Base-by-base conservation (phyloP, 1,140 invertebrate genomes). In the Akabosia matsudoensis region DNA sequence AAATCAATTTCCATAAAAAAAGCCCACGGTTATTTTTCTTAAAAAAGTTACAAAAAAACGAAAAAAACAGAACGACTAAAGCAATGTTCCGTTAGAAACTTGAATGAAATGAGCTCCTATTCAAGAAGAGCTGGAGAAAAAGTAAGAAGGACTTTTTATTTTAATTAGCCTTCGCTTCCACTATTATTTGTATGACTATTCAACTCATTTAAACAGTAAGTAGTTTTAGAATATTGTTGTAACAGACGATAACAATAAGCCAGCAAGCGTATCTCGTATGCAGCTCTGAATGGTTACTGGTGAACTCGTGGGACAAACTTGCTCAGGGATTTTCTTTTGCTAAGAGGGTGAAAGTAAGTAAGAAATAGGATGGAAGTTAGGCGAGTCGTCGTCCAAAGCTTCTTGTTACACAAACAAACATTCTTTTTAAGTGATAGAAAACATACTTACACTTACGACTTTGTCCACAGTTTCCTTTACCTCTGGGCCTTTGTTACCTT, bases 381-480 rank as follows among this genome's bases (percentile, higher is more conserved):
- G n/a, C n/a, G n/a, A n/a, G n/a, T n/a, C n/a, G n/a, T n/a, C n/a
- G n/a, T n/a, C n/a, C n/a, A n/a, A n/a, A n/a, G n/a, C n/a, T n/a
- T n/a, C n/a, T n/a, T n/a, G n/a, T n/a, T n/a, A n/a, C n/a, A n/a
- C n/a, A n/a, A n/a, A n/a, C n/a, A n/a, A n/a, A n/a, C n/a, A n/a
- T n/a, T n/a, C n/a, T n/a, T n/a, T n/a, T n/a, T n/a, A 67, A 67
- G 61, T 30, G 54, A 61, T 67, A 30, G 24, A 7, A 31, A 67
- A 67, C 61, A 28, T 67, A 67, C 61, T 67, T 67, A 67, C 61
- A 30, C 24, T n/a, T 2, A 7, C 22, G 24, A 30, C 24, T 31
- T 67, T 28, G 61, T 67, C 61, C 24, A 67, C 28, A 13, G 28
- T 67, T 30, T 22, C 28, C 7, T 28, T 31, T 61, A 33, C 70